Evolutionary conservation across 1,140 invertebrate species (phyloP), one percentile per base, ranked within the genome.

Genomic region (Danaus plexippus): DNA sequence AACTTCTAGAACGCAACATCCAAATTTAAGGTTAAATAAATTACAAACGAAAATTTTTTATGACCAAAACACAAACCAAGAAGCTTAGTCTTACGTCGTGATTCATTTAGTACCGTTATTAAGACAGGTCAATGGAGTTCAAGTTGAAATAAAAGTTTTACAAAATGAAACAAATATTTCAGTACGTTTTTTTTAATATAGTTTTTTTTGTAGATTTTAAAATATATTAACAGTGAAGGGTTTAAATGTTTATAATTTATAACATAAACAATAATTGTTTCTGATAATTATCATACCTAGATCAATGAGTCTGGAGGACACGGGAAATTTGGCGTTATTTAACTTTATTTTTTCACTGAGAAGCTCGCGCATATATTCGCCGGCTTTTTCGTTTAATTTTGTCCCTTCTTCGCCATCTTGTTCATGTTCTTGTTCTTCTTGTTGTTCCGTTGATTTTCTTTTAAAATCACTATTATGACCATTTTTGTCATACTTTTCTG

Each of bases 281-380:
- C 42, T 32, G n/a, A 53, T 22, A 46, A 54, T 4, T 2, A 9
- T 43, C 47, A 62, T 81, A 94, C 93, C 94, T 88, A 91, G 89
- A 68, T 95, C 93, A 61, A 95, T 88, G 11, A 95, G 88, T 53
- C 91, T 89, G 11, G 89, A 84, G 6, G 92, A 91, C 66, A 93
- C 90, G 6, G 92, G 91, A 77, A 90, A 92, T 67, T 93, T 92
- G 18, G 88, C 80, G 12, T 88, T 80, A 70, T 94, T 93, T 56
- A 95, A 85, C 52, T 90, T 90, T 54, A 92, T 88, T 78, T 94
- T 94, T 71, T 95, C 94, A 46, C 91, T 90, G 44, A 95, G 76
- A 11, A 94, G 86, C 66, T 94, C 92, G 9, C 91, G 86, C 63
- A 94, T 91, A 68, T 94, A 94, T 83, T 94, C 93, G 45, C 89